These are phyloP conservation scores for Aporophyla lueneburgensis DNA, from an alignment of 2,888 invertebrate species.

Conservation along the genomic window DNA sequence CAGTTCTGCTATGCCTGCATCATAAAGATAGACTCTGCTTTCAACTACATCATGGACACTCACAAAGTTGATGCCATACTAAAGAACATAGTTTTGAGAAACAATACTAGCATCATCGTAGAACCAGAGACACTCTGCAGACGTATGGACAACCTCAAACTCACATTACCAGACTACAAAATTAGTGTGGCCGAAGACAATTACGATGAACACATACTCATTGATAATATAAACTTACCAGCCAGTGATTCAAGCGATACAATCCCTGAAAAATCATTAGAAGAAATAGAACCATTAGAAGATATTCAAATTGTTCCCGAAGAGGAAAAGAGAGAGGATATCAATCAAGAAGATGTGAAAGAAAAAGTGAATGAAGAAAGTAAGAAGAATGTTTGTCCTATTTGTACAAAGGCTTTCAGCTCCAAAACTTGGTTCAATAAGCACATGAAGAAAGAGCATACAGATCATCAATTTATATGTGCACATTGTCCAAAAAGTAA, in stretches of 20 bases:
- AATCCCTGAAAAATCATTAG: constrained; percentile 33
- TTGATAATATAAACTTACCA: constrained; percentile 54
- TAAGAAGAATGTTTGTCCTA: constrained; percentile 76
- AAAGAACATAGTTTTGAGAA: constrained; percentile 79
- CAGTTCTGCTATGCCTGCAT: constrained; percentile 88
- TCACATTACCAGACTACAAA: constrained; percentile 80
- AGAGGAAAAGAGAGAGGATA: constrained; percentile 36
- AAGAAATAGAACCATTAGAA: constrained; percentile 42
- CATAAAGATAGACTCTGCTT: constrained; percentile 87
- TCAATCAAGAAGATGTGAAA: constrained; percentile 39
- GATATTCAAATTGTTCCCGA: constrained; percentile 37
- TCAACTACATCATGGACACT: constrained; percentile 86
- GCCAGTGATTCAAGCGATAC: constrained; percentile 22
- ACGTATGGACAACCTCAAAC: constrained; percentile 68
- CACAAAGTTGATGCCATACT: constrained; percentile 81
- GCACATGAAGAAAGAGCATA: constrained; percentile 83
- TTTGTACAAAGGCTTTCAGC: constrained; percentile 80
- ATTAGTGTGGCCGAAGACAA: constrained; percentile 74
- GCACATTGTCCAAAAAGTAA: constrained; percentile 81
- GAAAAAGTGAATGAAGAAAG: constrained; percentile 38
- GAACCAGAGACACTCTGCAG: constrained; percentile 70
- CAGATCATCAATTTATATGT: constrained; percentile 77
- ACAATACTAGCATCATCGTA: constrained; percentile 79
- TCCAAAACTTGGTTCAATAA: constrained; percentile 84
- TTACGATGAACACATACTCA: constrained; percentile 57